Percentiles rank a stretch among this genome's conserved stretches.
Conservation (phyloP, 1,140 invertebrate species). For the Drosophila varians region DNA sequence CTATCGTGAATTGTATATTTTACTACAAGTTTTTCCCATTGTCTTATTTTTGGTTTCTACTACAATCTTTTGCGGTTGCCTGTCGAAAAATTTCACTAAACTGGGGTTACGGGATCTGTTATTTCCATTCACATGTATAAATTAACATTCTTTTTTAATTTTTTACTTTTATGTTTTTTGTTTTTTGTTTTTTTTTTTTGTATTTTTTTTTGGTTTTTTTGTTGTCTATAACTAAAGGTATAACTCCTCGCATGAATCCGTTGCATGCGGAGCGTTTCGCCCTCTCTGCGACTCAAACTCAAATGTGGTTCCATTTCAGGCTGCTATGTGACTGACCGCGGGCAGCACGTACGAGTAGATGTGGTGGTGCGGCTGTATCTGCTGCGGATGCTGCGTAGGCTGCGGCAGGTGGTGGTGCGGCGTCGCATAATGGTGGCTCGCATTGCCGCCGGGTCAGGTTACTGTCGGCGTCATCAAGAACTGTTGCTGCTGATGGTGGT, state of each 20-base stretch:
- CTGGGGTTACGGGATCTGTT: slow-evolving; percentile 69
- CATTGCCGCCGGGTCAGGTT: slow-evolving; percentile 78
- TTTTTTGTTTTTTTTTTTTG: slow-evolving; percentile 23
- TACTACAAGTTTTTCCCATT: slow-evolving; percentile 70
- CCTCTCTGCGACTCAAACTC: slow-evolving; percentile 63
- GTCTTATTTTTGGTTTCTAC: slow-evolving; percentile 44
- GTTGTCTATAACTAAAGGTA: slow-evolving; percentile 69
- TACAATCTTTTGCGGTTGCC: slow-evolving; percentile 54
- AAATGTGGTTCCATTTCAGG: slow-evolving; percentile 58
- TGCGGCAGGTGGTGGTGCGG: slow-evolving; percentile 29
- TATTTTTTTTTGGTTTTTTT: slow-evolving; percentile 23
- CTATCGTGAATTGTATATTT: slow-evolving; percentile 75
- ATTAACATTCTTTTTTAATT: slow-evolving; percentile 47
- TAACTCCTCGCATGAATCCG: slow-evolving; percentile 69
- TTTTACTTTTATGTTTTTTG: slow-evolving; percentile 44
- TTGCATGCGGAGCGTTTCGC: slow-evolving; percentile 68
- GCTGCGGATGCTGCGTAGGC: slow-evolving; percentile 49
- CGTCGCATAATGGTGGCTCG: slow-evolving; percentile 48
- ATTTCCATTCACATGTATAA: slow-evolving; percentile 38
- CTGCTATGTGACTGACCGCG: slow-evolving; percentile 73
- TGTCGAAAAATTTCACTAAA: slow-evolving; percentile 80
- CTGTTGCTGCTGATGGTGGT: slow-evolving; percentile 77
- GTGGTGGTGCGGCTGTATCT: slow-evolving; percentile 54
- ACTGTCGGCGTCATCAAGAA: slow-evolving; percentile 83
- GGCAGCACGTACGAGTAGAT: slow-evolving; percentile 81